These are phyloP conservation scores for Luperina testacea DNA, from an alignment of 2,888 invertebrate genomes.

Conservation along the genomic window DNA sequence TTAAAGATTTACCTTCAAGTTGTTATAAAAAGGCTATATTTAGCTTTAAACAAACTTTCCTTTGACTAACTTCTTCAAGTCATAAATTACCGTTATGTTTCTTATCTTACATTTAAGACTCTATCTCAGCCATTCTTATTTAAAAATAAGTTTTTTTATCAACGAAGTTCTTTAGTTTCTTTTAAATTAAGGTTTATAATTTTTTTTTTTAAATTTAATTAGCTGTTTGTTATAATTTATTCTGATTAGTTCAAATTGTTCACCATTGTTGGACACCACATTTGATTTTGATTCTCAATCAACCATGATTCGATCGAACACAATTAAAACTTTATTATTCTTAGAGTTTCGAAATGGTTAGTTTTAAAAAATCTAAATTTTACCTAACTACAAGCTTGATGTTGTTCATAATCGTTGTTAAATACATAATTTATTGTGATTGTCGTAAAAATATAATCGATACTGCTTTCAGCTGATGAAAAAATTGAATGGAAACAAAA, in stretches of 20 bases:
- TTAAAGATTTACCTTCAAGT: neutral
- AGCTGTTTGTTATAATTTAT: constrained; percentile 39
- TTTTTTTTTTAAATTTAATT: constrained; percentile 38
- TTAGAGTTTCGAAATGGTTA: neutral
- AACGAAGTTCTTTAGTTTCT: constrained; percentile 60
- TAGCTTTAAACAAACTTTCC: neutral
- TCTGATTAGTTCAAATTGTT: constrained; percentile 62
- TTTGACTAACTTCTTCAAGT: neutral
- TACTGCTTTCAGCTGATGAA: constrained; percentile 10
- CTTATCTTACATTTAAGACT: neutral
- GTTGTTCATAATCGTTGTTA: neutral
- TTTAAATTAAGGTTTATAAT: constrained; percentile 52
- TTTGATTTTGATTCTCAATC: constrained; percentile 10
- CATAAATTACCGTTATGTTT: neutral
- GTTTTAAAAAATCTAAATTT: neutral
- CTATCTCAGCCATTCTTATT: constrained; percentile 61
- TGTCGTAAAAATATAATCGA: constrained; percentile 4
- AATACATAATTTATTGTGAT: neutral
- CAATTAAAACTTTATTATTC: neutral
- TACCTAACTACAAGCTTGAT: neutral
- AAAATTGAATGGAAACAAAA: neutral
- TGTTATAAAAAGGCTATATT: neutral
- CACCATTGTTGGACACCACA: constrained; percentile 36
- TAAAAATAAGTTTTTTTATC: constrained; percentile 56
- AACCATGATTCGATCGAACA: neutral